Evolutionary conservation across 1,140 invertebrate genomes (phyloP).

Genomic region (Papilio aristodemus): DNA sequence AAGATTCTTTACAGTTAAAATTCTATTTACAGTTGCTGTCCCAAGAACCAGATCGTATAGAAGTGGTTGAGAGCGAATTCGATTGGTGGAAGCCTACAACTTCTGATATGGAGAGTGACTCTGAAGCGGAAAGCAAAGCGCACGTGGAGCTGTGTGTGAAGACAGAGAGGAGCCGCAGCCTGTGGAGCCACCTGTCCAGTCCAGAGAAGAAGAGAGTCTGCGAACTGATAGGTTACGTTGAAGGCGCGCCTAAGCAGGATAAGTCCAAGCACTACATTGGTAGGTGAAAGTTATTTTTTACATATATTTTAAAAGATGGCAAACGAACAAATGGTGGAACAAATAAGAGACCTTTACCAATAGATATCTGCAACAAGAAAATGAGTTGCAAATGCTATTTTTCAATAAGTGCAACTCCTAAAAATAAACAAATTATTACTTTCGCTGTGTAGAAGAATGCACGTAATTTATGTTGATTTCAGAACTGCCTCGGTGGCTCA

Average conservation of each 20-base stretch:
- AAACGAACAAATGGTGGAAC: no score
- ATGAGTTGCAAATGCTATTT: no score
- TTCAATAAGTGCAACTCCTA: no score
- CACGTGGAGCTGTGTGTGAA: slow-evolving; percentile 68
- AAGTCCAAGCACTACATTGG: slow-evolving; percentile 82
- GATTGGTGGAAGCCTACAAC: slow-evolving; percentile 77
- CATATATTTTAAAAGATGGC: no score
- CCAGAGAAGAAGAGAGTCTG: slow-evolving; percentile 84
- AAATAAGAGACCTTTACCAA: no score
- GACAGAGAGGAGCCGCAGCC: slow-evolving; percentile 78
- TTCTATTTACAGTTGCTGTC: slow-evolving; percentile 74
- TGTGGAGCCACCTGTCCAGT: slow-evolving; percentile 85
- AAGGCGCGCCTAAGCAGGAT: slow-evolving; percentile 64
- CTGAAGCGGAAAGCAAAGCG: slow-evolving; percentile 47
- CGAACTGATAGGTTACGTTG: slow-evolving; percentile 82
- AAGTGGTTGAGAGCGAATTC: slow-evolving; percentile 77
- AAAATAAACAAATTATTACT: no score
- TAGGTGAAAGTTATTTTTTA: slow-evolving; percentile 47
- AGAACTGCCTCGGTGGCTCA: no score
- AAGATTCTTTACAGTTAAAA: not conserved
- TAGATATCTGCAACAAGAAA: no score
- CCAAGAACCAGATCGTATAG: slow-evolving; percentile 81
- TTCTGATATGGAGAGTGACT: slow-evolving; percentile 55
- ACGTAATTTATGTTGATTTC: no score
- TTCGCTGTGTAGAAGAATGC: no score